These are phyloP conservation scores for Raja brachyura DNA, from an alignment of 2,113 vertebrate species.

Conservation along the genomic window DNA sequence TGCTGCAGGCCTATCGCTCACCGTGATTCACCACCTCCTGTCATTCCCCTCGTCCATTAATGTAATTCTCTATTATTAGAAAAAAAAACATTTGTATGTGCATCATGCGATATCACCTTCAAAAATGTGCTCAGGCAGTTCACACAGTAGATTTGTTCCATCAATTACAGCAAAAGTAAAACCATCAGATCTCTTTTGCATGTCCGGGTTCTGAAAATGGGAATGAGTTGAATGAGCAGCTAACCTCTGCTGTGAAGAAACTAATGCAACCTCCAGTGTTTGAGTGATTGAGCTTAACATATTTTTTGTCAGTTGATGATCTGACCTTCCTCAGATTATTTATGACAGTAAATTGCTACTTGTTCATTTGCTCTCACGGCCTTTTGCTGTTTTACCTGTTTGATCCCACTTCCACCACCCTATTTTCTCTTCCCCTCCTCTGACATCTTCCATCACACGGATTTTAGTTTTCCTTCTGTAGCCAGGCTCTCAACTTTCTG, in stretches of 20 bases:
- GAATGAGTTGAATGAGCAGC: background rate
- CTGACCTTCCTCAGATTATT: background rate
- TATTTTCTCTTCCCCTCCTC: background rate
- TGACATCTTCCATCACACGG: background rate
- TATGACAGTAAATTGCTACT: background rate
- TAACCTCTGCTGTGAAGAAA: background rate
- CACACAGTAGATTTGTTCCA: no score
- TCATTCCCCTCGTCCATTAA: no score
- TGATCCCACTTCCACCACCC: background rate
- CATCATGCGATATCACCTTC: background rate
- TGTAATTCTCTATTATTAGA: background rate
- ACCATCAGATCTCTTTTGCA: background rate
- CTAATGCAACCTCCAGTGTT: background rate
- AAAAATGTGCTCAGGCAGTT: no score
- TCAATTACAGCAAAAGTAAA: background rate
- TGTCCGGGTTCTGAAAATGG: background rate
- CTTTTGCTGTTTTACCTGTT: background rate
- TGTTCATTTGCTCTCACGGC: background rate
- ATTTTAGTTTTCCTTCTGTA: background rate
- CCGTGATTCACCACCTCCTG: background rate
- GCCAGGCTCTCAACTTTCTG: constrained; percentile 10
- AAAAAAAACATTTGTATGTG: background rate
- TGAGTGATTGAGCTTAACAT: background rate
- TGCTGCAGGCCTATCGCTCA: no score
- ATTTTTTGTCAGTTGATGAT: background rate